Evolutionary conservation across 2,888 invertebrate genomes (phyloP).

Genomic region (Hirudinaria manillensis): DNA sequence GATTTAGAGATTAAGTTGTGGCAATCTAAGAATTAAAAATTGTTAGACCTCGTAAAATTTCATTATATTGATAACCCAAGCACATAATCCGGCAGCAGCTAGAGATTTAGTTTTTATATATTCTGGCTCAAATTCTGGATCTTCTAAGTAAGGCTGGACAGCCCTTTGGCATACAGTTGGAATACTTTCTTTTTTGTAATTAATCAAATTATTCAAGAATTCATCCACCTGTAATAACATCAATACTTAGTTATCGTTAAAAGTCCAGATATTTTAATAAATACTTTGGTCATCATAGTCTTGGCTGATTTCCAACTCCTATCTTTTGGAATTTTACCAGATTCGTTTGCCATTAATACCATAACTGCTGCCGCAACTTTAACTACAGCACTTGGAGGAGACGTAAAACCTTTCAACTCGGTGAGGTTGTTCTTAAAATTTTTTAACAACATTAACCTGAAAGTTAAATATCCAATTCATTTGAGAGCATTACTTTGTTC

Average conservation of each 20-base stretch:
- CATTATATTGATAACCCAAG: constrained; percentile 94
- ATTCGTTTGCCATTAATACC: constrained; percentile 67
- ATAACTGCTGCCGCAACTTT: constrained; percentile 91
- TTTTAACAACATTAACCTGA: not conserved
- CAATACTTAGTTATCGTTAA: not conserved
- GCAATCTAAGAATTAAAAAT: not conserved
- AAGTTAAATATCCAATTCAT: not conserved
- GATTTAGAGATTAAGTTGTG: not conserved
- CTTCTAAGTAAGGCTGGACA: constrained; percentile 84
- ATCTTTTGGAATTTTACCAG: constrained; percentile 86
- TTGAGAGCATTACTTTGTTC: constrained; percentile 67
- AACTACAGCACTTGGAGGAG: constrained; percentile 85
- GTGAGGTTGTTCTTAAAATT: constrained; percentile 72
- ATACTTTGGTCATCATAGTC: constrained; percentile 77
- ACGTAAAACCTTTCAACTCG: constrained; percentile 90
- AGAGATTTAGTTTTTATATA: constrained; percentile 83
- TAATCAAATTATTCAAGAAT: constrained; percentile 78
- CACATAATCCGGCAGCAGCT: constrained; percentile 86
- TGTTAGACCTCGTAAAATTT: constrained; percentile 75
- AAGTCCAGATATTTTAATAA: not conserved
- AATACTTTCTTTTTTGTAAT: constrained; percentile 92
- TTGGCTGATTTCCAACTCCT: constrained; percentile 92
- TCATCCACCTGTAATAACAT: constrained; percentile 63
- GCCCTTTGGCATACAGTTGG: constrained; percentile 89
- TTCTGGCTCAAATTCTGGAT: constrained; percentile 89